Evolutionary conservation across 2,888 invertebrate species (phyloP), one percentile per base, ranked within the genome.

Genomic region (Ophonus ardosiacus): DNA sequence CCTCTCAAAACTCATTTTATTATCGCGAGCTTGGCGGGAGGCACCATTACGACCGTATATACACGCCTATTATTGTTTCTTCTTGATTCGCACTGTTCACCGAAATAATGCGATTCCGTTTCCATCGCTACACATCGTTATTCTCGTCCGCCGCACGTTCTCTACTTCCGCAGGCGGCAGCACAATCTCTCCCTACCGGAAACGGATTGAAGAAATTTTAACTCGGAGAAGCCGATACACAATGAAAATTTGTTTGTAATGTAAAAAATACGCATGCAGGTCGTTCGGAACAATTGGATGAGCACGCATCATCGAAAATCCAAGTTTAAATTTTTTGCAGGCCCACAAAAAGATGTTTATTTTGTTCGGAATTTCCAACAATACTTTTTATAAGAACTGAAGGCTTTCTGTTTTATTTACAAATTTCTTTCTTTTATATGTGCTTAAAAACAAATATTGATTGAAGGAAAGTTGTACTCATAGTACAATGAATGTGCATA

Each of bases 41-140:
- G 17, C 40, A 15, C 15, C 51, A 24, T 84, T 78, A 84, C 84
- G 84, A 78, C 84, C 84, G 74, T 84, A 78, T 63, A 84, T 84
- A 83, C 76, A 65, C 78, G 84, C 78, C 84, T 84, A 84, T 84
- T 84, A 84, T 88, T 88, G 87, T 88, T 88, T 87, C 87, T 87
- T 86, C 88, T 87, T 87, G 87, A 86, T 87, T 87, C 87, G 85
- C 86, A 87, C 86, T 87, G 86, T 87, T 87, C 87, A 86, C 76
- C 87, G 86, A 85, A 86, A 86, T 87, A 87, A 86, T 86, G 85
- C 87, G 86, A 87, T 87, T 87, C 87, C 86, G 86, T 87, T 86
- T 86, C 86, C 87, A 85, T 86, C 87, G 87, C 86, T 87, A 86
- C 86, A 85, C 86, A 68, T 51, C 24, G 82, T 74, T 71, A 71